Evolutionary conservation across 2,888 invertebrate species (phyloP).

Genomic region (Dermolepida albohirtum): DNA sequence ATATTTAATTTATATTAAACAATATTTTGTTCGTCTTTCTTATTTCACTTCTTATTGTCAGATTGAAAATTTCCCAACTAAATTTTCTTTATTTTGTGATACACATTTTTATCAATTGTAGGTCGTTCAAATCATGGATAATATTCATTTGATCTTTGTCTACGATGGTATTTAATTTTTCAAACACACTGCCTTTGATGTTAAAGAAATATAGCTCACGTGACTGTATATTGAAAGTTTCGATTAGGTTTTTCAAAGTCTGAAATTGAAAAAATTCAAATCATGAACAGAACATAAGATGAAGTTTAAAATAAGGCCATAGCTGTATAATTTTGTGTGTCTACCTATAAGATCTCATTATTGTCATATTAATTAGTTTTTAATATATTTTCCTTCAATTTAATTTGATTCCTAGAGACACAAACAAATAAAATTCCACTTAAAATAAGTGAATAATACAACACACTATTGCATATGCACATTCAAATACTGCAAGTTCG

Average conservation of each 20-base stretch:
- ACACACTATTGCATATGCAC: too few relatives aligned
- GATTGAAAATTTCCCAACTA: not conserved
- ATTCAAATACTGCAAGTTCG: too few relatives aligned
- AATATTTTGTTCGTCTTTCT: not conserved
- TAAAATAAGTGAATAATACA: too few relatives aligned
- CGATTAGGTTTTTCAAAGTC: constrained; percentile 32
- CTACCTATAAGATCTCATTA: too few relatives aligned
- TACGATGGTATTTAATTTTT: constrained; percentile 21
- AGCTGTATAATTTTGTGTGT: too few relatives aligned
- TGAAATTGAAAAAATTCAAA: not conserved
- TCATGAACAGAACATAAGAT: too few relatives aligned
- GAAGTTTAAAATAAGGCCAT: too few relatives aligned
- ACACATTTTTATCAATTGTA: not conserved
- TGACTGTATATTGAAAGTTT: constrained; percentile 25
- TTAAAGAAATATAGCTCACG: constrained; percentile 35
- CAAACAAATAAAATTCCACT: too few relatives aligned
- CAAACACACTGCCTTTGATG: constrained; percentile 16
- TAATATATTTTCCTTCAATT: too few relatives aligned
- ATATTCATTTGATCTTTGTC: constrained; percentile 5
- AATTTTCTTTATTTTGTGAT: not conserved
- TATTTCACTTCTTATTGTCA: not conserved
- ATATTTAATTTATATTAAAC: not conserved
- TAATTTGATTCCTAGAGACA: too few relatives aligned
- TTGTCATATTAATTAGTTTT: too few relatives aligned
- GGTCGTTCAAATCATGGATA: not conserved